Evolutionary conservation across 1,140 invertebrate genomes (phyloP), one percentile per base, ranked within the genome.

Genomic region (Drosophila pseudoobscura): DNA sequence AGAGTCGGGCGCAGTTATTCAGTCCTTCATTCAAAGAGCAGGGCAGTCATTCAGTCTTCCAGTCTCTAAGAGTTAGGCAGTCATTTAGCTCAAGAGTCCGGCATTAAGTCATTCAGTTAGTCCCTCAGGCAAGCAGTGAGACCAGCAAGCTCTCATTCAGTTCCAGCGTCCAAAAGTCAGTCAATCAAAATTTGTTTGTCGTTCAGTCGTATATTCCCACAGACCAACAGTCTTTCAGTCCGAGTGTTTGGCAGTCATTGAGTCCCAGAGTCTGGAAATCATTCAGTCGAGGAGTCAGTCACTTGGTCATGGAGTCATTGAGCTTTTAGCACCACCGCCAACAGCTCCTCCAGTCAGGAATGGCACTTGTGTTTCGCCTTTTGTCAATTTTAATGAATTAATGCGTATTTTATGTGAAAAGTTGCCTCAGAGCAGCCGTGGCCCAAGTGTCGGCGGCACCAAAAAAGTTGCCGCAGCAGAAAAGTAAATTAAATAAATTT

Each of bases 311-410:
- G 4, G 24, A 26, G 24, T 26, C 24, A 4, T 5, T 45, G 41
- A 74, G 63, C 74, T 76, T 52, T 87, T 85, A 78, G 78, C 82
- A 78, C 60, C 49, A 78, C 57, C 49, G 49, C 60, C 70, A 51
- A 56, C 80, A 50, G 35, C 35, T 13, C 3, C 35, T 13, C 56
- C 78, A 78, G 69, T 57, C 75, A 65, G 69, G 68, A 66, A 70
- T 69, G 76, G 78, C 78, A 72, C 70, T 79, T 60, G 78, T 78
- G 66, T 75, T 88, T 78, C 62, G 82, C 83, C 75, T 82, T 71
- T 87, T 87, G 83, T 87, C 83, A 88, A 88, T 80, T 87, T 87
- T 88, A 87, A 87, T 87, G 83, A 87, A 87, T 83, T 88, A 87
- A 87, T 87, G 83, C 78, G 83, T 71, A 88, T 87, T 87, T 87